A percentile compares a stretch with the other conserved stretches of the same genome.
These are phyloP conservation scores for Cyanoderma ruficeps DNA, from an alignment of 2,113 vertebrate genomes.

Conservation along the genomic window DNA sequence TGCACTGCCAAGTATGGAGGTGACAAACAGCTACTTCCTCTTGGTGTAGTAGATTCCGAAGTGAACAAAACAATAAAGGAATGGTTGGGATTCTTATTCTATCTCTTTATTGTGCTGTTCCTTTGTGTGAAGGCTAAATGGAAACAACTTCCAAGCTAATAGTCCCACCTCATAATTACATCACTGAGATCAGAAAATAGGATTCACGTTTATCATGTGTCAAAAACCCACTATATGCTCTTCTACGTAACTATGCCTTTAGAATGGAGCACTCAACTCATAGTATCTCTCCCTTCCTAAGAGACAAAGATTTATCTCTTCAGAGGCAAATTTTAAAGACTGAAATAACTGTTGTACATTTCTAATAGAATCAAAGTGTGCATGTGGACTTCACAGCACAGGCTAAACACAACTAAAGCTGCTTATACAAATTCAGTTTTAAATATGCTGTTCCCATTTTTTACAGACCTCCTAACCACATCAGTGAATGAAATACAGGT, in stretches of 20 bases:
- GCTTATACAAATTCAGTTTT: background rate
- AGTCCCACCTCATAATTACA: background rate
- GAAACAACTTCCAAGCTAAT: background rate
- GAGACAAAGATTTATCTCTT: background rate
- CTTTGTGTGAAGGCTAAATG: background rate
- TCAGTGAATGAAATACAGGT: background rate
- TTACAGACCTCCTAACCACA: background rate
- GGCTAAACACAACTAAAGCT: background rate
- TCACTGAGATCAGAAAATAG: background rate
- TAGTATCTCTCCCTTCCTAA: background rate
- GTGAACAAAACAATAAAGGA: background rate
- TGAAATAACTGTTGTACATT: background rate
- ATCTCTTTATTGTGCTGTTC: background rate
- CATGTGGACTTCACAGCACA: background rate
- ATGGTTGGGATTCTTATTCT: background rate
- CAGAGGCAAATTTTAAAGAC: background rate
- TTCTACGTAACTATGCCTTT: background rate
- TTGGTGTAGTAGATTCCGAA: background rate
- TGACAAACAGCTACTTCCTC: background rate
- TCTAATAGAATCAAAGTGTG: background rate
- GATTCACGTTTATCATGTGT: background rate
- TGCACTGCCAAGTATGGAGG: background rate
- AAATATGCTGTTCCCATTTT: background rate
- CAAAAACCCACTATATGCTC: background rate
- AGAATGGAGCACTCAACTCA: background rate